phyloP scores from a whole-genome alignment of 2,888 invertebrate genomes.

The Azorinus chamasolen region DNA sequence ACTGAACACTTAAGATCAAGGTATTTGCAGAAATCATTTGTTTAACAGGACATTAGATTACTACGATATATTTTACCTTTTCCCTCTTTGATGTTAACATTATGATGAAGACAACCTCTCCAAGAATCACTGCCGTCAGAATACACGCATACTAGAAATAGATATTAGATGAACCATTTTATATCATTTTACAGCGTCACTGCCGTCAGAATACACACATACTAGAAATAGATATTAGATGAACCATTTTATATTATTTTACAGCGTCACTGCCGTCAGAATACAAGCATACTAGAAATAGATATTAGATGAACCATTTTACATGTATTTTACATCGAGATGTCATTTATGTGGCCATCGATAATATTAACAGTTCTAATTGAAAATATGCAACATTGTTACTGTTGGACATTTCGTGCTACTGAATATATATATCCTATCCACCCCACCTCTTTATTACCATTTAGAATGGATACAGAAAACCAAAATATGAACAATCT shows the following conservation, averaged over 20 bases:
- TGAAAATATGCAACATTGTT: too few species aligned
- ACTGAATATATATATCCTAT: too few species aligned
- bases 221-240: conserved; percentile 30
- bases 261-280: conserved; percentile 39
- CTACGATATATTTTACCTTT: conserved; percentile 24
- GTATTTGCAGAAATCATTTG: too few species aligned
- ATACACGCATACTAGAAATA: conserved; percentile 46
- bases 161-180: neutral
- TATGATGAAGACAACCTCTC: conserved; percentile 34
- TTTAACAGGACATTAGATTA: too few species aligned
- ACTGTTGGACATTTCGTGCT: too few species aligned
- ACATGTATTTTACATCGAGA: conserved; percentile 1
- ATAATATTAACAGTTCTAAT: too few species aligned
- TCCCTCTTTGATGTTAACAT: conserved; percentile 44
- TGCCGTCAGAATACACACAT: conserved; percentile 35
- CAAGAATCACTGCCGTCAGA: conserved; percentile 44
- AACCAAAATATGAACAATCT: too few species aligned
- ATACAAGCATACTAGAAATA: conserved; percentile 46
- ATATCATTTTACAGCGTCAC: conserved; percentile 18
- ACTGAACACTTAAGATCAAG: too few species aligned
- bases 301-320: neutral
- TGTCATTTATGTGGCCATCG: neutral
- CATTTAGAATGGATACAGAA: too few species aligned
- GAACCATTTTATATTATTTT: neutral
- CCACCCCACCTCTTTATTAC: too few species aligned